Conservation (phyloP, 1,140 invertebrate genomes). For the Cardiocondyla obscurior region DNA sequence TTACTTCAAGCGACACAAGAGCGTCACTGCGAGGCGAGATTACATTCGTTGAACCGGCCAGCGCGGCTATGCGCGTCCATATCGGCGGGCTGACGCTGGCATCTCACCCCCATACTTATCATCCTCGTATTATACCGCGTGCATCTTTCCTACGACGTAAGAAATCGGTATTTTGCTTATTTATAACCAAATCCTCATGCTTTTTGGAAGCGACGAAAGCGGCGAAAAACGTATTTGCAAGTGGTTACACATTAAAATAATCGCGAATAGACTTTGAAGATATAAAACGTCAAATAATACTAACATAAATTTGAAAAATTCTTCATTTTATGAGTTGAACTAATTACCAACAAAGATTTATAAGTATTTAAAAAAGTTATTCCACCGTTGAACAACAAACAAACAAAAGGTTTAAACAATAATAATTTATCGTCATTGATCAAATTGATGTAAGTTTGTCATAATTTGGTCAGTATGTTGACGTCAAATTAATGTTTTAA, state of each 20-base stretch:
- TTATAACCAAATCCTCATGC: background rate
- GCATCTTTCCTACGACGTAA: conserved; percentile 21
- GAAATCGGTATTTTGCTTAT: conserved; percentile 20
- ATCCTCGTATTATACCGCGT: conserved; percentile 49
- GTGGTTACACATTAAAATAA: background rate
- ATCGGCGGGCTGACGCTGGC: conserved; percentile 68
- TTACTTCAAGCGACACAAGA: conserved; percentile 33
- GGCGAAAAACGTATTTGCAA: background rate
- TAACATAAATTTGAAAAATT: background rate
- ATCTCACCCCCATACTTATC: conserved; percentile 62
- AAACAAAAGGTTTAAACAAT: too few species aligned
- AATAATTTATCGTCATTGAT: too few species aligned
- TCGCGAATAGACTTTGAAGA: too few species aligned
- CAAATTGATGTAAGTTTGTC: too few species aligned
- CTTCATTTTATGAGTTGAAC: too few species aligned
- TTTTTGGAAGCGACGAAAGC: background rate
- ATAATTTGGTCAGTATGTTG: too few species aligned
- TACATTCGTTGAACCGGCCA: conserved; percentile 69
- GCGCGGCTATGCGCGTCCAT: conserved; percentile 65
- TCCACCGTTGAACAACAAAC: too few species aligned
- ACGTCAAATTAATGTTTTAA: too few species aligned
- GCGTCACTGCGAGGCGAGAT: conserved; percentile 73
- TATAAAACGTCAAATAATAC: background rate
- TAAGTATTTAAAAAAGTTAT: background rate
- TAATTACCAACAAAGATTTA: background rate